Conservation (phyloP, 2,888 invertebrate genomes). For the Sepioteuthis lessoniana region DNA sequence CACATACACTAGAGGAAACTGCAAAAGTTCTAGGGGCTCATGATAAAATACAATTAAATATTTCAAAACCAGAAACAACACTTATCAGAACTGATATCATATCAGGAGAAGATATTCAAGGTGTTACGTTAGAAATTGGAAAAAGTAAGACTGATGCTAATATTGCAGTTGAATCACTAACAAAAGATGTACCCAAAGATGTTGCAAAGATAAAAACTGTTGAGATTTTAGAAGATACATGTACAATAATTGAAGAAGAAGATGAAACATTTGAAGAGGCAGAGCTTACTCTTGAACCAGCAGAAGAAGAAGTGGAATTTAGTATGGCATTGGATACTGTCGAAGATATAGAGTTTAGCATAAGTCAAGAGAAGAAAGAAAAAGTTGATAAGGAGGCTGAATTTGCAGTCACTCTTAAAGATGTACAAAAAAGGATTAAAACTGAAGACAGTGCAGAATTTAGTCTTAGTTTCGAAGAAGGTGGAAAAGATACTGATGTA, state of each 20-base stretch:
- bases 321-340: conserved; percentile 49
- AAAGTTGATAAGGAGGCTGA: conserved; percentile 17
- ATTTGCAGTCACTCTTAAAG: conserved; percentile 38
- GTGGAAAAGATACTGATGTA: conserved; percentile 54
- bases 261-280: conserved; percentile 50
- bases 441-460: conserved; percentile 52
- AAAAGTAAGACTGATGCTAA: conserved; percentile 43
- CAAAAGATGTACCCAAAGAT: conserved; percentile 52
- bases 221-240: conserved; percentile 43
- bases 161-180: conserved; percentile 48
- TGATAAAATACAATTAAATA: conserved; percentile 38
- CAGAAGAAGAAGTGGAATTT: conserved; percentile 47
- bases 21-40: conserved; percentile 40
- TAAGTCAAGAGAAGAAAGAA: not conserved
- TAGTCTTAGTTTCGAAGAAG: conserved; percentile 52
- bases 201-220: conserved; percentile 51
- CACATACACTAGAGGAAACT: conserved; percentile 50
- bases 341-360: conserved; percentile 37
- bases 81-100: not conserved
- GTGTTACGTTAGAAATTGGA: conserved; percentile 11
- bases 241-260: conserved; percentile 48
- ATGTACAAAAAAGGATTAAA: conserved; percentile 35
- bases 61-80: conserved; percentile 34
- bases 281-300: conserved; percentile 51
- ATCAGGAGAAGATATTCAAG: conserved; percentile 34